Evolutionary conservation across 2,888 invertebrate species (phyloP).

Genomic region (Exocentrus adspersus): DNA sequence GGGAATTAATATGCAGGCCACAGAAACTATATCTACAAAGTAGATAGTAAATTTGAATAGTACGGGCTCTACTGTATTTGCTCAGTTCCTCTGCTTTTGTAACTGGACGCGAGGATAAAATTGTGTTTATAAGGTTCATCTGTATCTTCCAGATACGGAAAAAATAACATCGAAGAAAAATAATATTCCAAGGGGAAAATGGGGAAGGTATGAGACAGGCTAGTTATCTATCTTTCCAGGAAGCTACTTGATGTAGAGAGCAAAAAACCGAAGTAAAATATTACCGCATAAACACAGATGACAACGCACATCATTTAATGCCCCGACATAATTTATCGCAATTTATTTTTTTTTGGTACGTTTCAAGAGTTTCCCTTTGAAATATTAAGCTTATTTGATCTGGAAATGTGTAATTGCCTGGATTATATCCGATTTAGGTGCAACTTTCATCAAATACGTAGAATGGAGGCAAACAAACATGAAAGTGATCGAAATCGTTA

Average conservation of each 20-base stretch:
- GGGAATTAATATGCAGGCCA: too few relatives aligned
- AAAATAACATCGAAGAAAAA: constrained; percentile 2
- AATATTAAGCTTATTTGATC: not conserved
- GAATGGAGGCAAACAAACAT: not conserved
- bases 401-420: constrained; percentile 1
- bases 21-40: too few relatives aligned
- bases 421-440: not conserved
- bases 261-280: constrained; percentile 24
- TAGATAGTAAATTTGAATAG: too few relatives aligned
- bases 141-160: too few relatives aligned
- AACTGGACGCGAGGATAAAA: too few relatives aligned
- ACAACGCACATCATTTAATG: constrained; percentile 23
- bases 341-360: constrained; percentile 13
- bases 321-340: constrained; percentile 17
- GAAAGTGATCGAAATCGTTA: too few relatives aligned
- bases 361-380: not conserved
- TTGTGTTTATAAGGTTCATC: too few relatives aligned
- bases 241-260: constrained; percentile 23
- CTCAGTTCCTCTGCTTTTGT: too few relatives aligned
- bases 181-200: not conserved
- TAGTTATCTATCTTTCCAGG: constrained; percentile 16
- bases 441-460: not conserved
- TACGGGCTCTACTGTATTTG: too few relatives aligned
- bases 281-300: constrained; percentile 19
- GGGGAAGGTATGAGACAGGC: constrained; percentile 7